Percentiles rank a stretch among this genome's conserved stretches.
Conservation (phyloP, 2,113 vertebrate genomes). For the Chunga burmeisteri region DNA sequence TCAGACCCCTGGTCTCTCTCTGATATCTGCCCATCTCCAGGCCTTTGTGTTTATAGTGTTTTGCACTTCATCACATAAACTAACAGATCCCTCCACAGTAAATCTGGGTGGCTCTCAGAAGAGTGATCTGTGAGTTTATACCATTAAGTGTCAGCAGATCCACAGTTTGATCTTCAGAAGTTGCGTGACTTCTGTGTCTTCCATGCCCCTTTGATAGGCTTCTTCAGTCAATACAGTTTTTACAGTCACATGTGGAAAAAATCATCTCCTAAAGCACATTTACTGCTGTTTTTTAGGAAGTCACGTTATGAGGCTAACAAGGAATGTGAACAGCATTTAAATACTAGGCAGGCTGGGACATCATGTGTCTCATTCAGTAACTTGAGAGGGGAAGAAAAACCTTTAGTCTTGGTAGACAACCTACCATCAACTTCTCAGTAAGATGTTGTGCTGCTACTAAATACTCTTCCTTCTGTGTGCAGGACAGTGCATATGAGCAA, state of each 20-base stretch:
- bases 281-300: not conserved
- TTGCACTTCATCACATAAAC: not conserved
- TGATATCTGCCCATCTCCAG: not conserved
- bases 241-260: not conserved
- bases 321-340: not conserved
- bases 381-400: not conserved
- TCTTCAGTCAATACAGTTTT: not conserved
- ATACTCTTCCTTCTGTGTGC: not conserved
- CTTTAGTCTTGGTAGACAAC: not conserved
- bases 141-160: not conserved
- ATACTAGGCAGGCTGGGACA: not conserved
- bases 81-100: not conserved
- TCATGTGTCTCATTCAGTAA: not conserved
- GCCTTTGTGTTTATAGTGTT: not conserved
- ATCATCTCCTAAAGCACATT: not conserved
- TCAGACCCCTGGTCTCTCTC: not conserved
- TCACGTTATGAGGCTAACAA: not conserved
- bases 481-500: not conserved
- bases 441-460: not conserved
- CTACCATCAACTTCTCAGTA: not conserved
- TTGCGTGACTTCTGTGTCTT: not conserved
- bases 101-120: not conserved
- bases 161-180: not conserved
- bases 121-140: not conserved
- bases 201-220: not conserved